Evolutionary conservation across 2,113 vertebrate species (phyloP).

Genomic region (Isichthys henryi): DNA sequence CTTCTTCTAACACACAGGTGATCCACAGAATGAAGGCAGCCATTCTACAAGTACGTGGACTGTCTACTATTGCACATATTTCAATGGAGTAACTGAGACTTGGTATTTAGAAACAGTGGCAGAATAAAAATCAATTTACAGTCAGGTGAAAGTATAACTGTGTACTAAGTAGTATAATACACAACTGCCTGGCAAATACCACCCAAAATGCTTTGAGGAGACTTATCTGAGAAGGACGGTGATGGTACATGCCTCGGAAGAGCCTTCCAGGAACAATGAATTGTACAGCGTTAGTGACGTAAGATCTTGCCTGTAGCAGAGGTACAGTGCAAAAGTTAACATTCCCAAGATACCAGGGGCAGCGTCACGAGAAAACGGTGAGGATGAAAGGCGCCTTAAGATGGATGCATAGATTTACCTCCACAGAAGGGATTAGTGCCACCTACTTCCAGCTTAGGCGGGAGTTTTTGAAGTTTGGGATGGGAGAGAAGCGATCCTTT

Average conservation of each 20-base stretch:
- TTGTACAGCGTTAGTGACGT: not conserved
- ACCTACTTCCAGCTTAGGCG: conserved; percentile 49
- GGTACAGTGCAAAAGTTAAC: conserved; percentile 29
- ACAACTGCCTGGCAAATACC: not conserved
- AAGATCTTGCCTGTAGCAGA: not conserved
- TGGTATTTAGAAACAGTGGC: not conserved
- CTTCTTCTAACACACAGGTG: not conserved
- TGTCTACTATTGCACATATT: not conserved
- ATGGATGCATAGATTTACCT: conserved; percentile 59
- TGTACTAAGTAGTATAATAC: not conserved
- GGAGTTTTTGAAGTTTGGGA: conserved; percentile 51
- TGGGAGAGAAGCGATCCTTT: conserved; percentile 52
- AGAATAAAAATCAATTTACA: not conserved
- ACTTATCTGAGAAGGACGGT: not conserved
- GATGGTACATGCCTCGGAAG: not conserved
- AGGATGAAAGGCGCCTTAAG: conserved; percentile 32
- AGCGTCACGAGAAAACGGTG: conserved; percentile 13
- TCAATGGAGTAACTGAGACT: not conserved
- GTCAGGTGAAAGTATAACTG: not conserved
- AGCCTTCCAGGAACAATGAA: not conserved
- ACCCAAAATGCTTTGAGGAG: not conserved
- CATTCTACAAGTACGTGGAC: not conserved
- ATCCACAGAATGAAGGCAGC: not conserved
- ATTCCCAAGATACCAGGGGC: conserved; percentile 11
- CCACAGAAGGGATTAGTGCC: conserved; percentile 44